Evolutionary conservation across 2,888 invertebrate species (phyloP).

Genomic region (Zygothrica quintamaculata): DNA sequence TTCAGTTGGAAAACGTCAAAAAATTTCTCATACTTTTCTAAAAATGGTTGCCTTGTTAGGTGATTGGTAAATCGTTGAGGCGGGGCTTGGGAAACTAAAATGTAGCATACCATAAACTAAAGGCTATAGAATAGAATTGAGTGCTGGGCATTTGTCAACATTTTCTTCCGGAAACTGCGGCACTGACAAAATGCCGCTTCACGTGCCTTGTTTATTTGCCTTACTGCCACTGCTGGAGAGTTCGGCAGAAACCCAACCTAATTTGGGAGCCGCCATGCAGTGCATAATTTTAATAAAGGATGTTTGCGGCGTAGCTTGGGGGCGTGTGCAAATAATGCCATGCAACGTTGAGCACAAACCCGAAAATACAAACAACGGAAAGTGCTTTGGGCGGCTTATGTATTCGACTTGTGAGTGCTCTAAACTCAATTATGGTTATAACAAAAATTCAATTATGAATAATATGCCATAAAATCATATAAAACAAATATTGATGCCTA

Average conservation of each 20-base stretch:
- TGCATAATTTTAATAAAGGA: slow-evolving; percentile 70
- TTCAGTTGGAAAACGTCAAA: no score
- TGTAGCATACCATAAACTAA: slow-evolving; percentile 30
- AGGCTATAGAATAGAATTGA: slow-evolving; percentile 46
- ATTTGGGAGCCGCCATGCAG: slow-evolving; percentile 56
- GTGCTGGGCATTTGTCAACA: slow-evolving; percentile 61
- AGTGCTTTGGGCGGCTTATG: background rate
- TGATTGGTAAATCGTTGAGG: slow-evolving; percentile 23
- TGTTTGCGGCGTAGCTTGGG: slow-evolving; percentile 43
- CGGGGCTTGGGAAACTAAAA: no score
- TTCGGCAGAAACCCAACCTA: slow-evolving; percentile 44
- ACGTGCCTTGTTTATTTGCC: slow-evolving; percentile 46
- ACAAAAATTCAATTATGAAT: background rate
- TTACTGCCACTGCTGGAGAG: slow-evolving; percentile 9
- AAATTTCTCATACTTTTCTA: slow-evolving; percentile 28
- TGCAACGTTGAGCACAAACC: slow-evolving; percentile 58
- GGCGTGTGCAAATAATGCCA: slow-evolving; percentile 62
- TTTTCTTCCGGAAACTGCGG: slow-evolving; percentile 49
- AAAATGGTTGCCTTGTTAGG: slow-evolving; percentile 26
- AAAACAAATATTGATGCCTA: background rate
- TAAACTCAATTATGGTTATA: slow-evolving; percentile 1
- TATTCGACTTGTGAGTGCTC: slow-evolving; percentile 13
- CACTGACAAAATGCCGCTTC: slow-evolving; percentile 62
- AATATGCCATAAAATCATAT: background rate
- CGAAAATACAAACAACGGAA: slow-evolving; percentile 54